Base-by-base conservation (phyloP, 2,888 invertebrate genomes). In the Cancer borealis region DNA sequence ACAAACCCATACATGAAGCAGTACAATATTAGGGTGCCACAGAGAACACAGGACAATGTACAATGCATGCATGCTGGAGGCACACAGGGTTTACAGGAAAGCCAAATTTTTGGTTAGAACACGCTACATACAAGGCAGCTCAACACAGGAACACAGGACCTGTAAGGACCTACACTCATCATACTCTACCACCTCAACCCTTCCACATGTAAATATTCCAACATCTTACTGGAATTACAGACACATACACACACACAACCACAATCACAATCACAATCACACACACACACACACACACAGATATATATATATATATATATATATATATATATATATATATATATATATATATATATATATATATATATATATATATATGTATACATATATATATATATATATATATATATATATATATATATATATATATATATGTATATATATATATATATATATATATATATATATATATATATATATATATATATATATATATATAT, bases 51-150 rank as follows among this genome's bases (percentile, higher is more conserved):
- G 26, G 73, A n/a, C 84, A 39, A 84, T 84, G 39, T 39, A 84
- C n/a, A 39, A 84, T 8, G 39, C 84, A 84, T 84, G 84, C 84
- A 84, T 84, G 84, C 84, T 84, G 84, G 39, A 84, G 14, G 84
- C 39, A 39, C 26, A 26, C 84, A 84, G 1, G 39, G 30, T 12
- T 73, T 30, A 84, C 39, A 84, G 30, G 14, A 30, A 84, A 39
- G 84, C 84, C 30, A 84, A 0, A 39, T 14, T 84, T 84, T 84
- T 39, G 84, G 84, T 39, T 84, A 66, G 60, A 66, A n/a, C 73
- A 91, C 91, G 46, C 17, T 46, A 73, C 49, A 49, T 90, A 91
- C 39, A 54, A 4, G 39, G 47, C 30, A 49, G 89, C 14, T 47
- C 54, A 54, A 60, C 60, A 66, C 73, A 73, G 21, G 5, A 60